These are phyloP conservation scores for Cyprinus carpio DNA, from an alignment of 2,113 vertebrate genomes.

Conservation along the genomic window DNA sequence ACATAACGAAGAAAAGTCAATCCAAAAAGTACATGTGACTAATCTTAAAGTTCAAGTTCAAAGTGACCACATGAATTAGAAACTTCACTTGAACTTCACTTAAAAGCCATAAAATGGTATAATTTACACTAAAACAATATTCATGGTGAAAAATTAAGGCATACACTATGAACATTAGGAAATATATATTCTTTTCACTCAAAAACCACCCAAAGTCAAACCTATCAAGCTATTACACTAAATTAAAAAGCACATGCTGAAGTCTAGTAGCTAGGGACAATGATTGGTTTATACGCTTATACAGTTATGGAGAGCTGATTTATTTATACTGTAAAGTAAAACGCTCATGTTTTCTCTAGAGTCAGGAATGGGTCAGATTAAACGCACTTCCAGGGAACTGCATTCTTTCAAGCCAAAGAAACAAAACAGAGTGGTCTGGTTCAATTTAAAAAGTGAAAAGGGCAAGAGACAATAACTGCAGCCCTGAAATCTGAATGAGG, in stretches of 20 bases:
- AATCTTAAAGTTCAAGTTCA: background rate
- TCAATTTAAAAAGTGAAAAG: background rate
- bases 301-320: background rate
- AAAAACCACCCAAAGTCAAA: conserved; percentile 1
- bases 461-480: background rate
- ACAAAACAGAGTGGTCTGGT: background rate
- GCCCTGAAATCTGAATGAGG: background rate
- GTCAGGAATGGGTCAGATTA: conserved; percentile 11
- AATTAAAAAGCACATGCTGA: background rate
- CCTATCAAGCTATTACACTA: background rate
- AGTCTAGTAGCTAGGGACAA: background rate
- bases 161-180: background rate
- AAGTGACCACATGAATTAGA: background rate
- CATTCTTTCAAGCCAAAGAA: conserved; percentile 5
- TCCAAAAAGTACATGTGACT: background rate
- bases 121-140: background rate
- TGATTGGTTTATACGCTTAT: background rate
- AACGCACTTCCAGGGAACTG: conserved; percentile 30
- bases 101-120: background rate
- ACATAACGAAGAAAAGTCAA: background rate
- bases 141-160: background rate
- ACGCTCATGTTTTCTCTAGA: conserved; percentile 5
- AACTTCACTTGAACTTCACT: background rate
- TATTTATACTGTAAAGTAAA: conserved; percentile 32
- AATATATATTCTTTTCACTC: background rate